Evolutionary conservation across 37 sponge, comb jelly and placozoan genomes (phyloP).

Genomic region (Chondrosia reniformis): DNA sequence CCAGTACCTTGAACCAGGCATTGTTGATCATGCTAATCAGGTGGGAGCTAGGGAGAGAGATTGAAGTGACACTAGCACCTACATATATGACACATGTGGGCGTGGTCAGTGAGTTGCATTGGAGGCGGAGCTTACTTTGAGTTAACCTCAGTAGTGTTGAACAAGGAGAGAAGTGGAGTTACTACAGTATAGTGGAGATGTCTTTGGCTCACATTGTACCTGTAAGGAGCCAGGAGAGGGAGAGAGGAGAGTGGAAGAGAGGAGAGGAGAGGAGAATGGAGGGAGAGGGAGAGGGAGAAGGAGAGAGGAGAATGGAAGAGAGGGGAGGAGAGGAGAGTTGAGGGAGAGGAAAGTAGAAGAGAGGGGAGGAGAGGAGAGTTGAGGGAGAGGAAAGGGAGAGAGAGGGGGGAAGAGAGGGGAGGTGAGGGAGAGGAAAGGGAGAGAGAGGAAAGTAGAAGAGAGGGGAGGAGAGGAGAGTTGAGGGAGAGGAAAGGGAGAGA

Average conservation of each 20-base stretch:
- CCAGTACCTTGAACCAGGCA: conserved; percentile 44
- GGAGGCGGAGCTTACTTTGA: too few relatives aligned
- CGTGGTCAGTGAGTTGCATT: too few relatives aligned
- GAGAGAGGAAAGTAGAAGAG: not conserved
- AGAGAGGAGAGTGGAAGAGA: not conserved
- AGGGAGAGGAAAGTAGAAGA: not conserved
- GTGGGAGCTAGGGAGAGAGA: conserved; percentile 33
- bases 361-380: not conserved
- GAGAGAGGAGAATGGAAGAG: not conserved
- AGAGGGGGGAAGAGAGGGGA: not conserved
- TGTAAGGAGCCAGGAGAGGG: not conserved
- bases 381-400: not conserved
- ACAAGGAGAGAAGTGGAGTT: not conserved
- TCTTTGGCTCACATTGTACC: not conserved
- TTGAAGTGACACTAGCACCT: not conserved
- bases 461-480: not conserved
- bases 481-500: not conserved
- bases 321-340: not conserved
- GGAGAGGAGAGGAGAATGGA: not conserved
- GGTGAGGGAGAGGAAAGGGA: not conserved
- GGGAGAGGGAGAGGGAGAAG: not conserved
- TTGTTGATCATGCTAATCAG: conserved; percentile 70
- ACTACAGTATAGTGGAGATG: not conserved
- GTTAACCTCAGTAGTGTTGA: not conserved
- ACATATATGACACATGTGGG: not conserved